Evolutionary conservation across 53 echinoderm and acorn worm species (phyloP).

Genomic region (Paelopatides confundens): DNA sequence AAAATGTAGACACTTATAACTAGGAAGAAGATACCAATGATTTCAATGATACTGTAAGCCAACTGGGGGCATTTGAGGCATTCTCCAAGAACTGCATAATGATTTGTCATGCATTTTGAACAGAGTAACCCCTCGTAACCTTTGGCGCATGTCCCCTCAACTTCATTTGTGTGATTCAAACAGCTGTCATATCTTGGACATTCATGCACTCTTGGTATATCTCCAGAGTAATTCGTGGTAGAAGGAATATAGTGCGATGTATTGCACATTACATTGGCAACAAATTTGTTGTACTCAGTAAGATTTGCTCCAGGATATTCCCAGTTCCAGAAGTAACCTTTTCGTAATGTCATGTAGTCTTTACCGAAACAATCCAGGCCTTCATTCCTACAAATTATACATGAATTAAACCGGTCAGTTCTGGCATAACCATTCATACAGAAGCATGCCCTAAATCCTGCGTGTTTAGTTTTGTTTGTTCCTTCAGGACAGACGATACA

Average conservation of each 20-base stretch:
- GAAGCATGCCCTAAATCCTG: slow-evolving; percentile 20
- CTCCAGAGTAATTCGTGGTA: not conserved
- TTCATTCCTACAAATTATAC: not conserved
- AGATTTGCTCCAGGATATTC: not conserved
- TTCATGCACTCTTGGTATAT: not conserved
- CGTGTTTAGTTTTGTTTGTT: slow-evolving; percentile 2
- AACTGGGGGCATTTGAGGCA: not conserved
- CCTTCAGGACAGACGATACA: slow-evolving; percentile 19
- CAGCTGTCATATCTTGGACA: not conserved
- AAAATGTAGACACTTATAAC: not conserved
- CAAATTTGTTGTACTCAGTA: not conserved
- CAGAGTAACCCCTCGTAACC: slow-evolving; percentile 4
- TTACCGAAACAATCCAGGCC: not conserved
- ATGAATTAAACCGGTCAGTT: not conserved
- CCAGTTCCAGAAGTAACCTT: not conserved
- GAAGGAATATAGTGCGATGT: not conserved
- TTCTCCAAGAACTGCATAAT: not conserved
- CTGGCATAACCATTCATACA: not conserved
- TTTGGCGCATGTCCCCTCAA: not conserved
- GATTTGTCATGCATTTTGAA: not conserved
- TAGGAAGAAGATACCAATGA: not conserved
- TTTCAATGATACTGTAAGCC: not conserved
- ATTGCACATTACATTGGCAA: not conserved
- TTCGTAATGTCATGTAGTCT: not conserved
- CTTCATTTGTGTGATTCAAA: not conserved